Evolutionary conservation across 2,888 invertebrate genomes (phyloP).

Genomic region (Cheilosia scutellata): DNA sequence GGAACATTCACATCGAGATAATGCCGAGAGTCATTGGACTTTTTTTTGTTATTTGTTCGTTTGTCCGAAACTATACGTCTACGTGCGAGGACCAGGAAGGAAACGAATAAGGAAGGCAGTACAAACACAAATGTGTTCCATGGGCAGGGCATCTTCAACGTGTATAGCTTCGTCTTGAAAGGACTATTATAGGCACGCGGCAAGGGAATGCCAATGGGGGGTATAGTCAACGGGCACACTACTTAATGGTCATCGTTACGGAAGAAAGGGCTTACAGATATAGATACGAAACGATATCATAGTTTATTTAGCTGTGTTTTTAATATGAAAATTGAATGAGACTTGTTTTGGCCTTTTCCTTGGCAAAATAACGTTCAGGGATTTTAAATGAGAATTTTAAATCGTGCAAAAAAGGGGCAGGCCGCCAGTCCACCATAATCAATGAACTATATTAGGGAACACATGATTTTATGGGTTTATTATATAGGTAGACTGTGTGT

Average conservation of each 20-base stretch:
- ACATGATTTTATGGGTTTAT: too few species aligned
- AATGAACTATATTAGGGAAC: too few species aligned
- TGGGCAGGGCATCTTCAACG: not conserved
- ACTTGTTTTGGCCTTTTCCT: conserved; percentile 26
- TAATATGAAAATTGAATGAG: conserved; percentile 69
- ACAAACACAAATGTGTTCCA: conserved; percentile 41
- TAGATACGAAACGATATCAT: conserved; percentile 56
- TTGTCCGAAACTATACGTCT: conserved; percentile 50
- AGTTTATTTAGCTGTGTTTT: conserved; percentile 70
- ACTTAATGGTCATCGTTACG: conserved; percentile 71
- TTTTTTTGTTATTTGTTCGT: conserved; percentile 35
- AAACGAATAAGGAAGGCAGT: conserved; percentile 43
- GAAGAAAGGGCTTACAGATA: conserved; percentile 30
- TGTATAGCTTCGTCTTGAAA: conserved; percentile 25
- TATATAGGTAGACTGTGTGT: too few species aligned
- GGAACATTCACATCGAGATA: conserved; percentile 60
- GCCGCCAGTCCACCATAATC: too few species aligned
- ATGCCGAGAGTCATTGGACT: conserved; percentile 46
- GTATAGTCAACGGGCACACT: conserved; percentile 44
- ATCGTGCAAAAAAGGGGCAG: too few species aligned
- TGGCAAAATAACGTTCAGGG: too few species aligned
- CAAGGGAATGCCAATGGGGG: conserved; percentile 2
- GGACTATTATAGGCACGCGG: not conserved
- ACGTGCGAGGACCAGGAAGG: conserved; percentile 53
- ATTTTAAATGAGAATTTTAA: too few species aligned